Evolutionary conservation across 2,888 invertebrate species (phyloP), one percentile per base, ranked within the genome.

Genomic region (Melinaea marsaeus): DNA sequence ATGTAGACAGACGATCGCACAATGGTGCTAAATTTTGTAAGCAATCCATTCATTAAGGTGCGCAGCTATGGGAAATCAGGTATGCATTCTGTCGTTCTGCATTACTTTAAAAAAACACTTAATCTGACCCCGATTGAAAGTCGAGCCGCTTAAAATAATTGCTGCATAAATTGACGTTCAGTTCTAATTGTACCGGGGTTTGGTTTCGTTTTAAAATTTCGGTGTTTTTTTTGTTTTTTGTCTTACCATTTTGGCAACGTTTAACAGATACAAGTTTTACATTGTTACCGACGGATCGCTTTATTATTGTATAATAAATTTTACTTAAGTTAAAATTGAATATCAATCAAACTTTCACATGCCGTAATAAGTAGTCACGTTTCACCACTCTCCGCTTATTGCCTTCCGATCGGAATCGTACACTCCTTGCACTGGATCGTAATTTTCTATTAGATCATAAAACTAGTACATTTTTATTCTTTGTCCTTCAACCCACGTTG

Each of bases 91-190:
- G 80, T 84, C 83, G 86, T 83, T 85, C n/a, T 84, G 84, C 84
- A 84, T 88, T 88, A 86, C 84, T 88, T 87, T 85, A 81, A 83
- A 88, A 85, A 88, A 88, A 86, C 87, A 88, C 86, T 89, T 86
- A 85, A 85, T 87, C 85, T 86, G 88, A 88, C 87, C 88, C 81
- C 84, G 82, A 87, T 88, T 80, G 85, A 85, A 84, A 81, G 84
- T 75, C 78, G 81, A 81, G 78, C 78, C 81, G 83, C 85, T 82
- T 79, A 83, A 82, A 83, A 79, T 88, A 86, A 88, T 86, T 86
- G 86, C 87, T 83, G 86, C 80, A 88, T 87, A 87, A 86, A 86
- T 86, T 85, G 79, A 83, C 79, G 84, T 77, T 78, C 80, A 75
- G 75, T 82, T 81, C 84, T 83, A 83, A 83, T 86, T 83, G 83